These are phyloP conservation scores for Macroglossus sobrinus DNA, from an alignment of 2,113 vertebrate species.

Conservation along the genomic window DNA sequence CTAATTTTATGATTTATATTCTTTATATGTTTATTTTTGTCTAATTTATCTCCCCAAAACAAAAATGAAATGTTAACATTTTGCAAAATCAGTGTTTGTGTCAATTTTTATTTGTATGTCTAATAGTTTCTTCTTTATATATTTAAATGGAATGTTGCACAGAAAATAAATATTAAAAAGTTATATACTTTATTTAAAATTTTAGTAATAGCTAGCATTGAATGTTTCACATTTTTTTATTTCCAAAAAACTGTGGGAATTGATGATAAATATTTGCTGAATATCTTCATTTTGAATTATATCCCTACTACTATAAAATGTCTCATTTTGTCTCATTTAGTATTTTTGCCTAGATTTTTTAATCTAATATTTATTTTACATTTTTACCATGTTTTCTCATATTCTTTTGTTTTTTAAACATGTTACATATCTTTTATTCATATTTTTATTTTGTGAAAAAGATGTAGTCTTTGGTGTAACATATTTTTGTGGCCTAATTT, in stretches of 20 bases:
- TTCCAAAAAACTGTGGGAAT: background rate
- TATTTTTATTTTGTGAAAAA: conserved; percentile 19
- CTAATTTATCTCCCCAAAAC: background rate
- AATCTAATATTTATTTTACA: background rate
- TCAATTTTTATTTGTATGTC: background rate
- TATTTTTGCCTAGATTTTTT: background rate
- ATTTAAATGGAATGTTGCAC: background rate
- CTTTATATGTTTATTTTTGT: background rate
- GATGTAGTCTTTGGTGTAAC: background rate
- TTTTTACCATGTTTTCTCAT: background rate
- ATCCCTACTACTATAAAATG: background rate
- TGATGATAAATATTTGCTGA: background rate
- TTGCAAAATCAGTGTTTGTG: background rate
- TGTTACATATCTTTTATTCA: background rate
- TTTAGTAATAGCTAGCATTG: background rate
- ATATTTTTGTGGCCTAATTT: background rate
- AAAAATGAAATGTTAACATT: background rate
- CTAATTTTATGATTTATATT: background rate
- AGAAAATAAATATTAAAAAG: background rate
- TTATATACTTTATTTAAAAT: background rate
- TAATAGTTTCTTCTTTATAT: background rate
- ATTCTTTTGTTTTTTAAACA: background rate
- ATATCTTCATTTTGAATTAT: background rate
- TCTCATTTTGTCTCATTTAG: background rate
- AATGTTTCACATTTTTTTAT: background rate